Conservation (phyloP, 2,113 vertebrate species). For the Odontesthes bonariensis region DNA sequence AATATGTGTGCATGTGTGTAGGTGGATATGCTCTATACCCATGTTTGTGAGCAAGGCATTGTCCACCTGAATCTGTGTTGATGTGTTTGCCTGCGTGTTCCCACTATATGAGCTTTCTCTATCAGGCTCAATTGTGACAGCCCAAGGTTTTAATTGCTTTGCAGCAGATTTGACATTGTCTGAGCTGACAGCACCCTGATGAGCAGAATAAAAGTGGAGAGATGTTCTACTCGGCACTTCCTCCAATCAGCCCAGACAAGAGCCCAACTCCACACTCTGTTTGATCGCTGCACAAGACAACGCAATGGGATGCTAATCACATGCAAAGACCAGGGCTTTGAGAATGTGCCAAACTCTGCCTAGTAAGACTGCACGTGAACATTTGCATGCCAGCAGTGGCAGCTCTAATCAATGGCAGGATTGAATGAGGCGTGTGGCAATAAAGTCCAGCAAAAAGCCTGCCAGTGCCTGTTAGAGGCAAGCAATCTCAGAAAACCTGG, state of each 20-base stretch:
- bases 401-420: constrained; percentile 68
- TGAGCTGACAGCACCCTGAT: constrained; percentile 56
- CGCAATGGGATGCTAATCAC: constrained; percentile 70
- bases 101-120: constrained; percentile 14
- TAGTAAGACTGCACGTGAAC: constrained; percentile 15
- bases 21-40: constrained; percentile 33
- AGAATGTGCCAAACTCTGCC: constrained; percentile 51
- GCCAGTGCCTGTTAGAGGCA: constrained; percentile 66
- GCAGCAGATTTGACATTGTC: constrained; percentile 70
- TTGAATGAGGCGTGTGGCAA: constrained; percentile 77
- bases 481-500: constrained; percentile 44
- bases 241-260: constrained; percentile 51
- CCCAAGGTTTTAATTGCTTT: constrained; percentile 58
- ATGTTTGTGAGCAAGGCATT: not conserved
- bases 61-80: constrained; percentile 7
- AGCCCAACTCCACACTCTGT: constrained; percentile 45
- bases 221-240: constrained; percentile 57
- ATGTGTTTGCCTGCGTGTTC: constrained; percentile 4
- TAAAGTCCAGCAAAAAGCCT: constrained; percentile 74
- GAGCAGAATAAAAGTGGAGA: constrained; percentile 50
- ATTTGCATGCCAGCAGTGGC: constrained; percentile 42
- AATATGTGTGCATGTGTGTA: constrained; percentile 38
- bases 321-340: constrained; percentile 62
- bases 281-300: constrained; percentile 64
- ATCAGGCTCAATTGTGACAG: constrained; percentile 59